Evolutionary conservation across 2,888 invertebrate species (phyloP).

Genomic region (Thelaira solivaga): DNA sequence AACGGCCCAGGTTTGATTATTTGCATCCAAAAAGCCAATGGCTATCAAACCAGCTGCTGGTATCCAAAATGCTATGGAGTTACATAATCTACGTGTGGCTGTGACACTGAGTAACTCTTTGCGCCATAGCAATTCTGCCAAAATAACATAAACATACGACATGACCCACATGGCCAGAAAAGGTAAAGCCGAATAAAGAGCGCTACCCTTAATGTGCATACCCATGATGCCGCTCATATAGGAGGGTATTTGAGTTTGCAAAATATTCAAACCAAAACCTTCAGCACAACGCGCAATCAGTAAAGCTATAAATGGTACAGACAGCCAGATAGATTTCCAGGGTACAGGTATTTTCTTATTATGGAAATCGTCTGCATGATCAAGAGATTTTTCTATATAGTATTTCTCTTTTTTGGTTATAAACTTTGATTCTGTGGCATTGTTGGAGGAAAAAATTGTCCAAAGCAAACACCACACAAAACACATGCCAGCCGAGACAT

Average conservation of each 20-base stretch:
- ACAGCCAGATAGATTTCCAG: constrained; percentile 82
- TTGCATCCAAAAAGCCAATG: constrained; percentile 77
- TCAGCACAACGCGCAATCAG: constrained; percentile 81
- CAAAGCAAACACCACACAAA: constrained; percentile 79
- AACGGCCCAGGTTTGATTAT: constrained; percentile 75
- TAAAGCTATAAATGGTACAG: constrained; percentile 80
- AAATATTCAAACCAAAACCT: constrained; percentile 84
- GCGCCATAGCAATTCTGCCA: constrained; percentile 77
- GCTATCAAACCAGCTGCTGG: constrained; percentile 79
- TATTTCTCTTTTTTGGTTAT: constrained; percentile 79
- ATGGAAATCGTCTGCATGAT: constrained; percentile 57
- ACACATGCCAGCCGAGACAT: constrained; percentile 79
- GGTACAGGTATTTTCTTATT: constrained; percentile 78
- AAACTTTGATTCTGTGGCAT: constrained; percentile 79
- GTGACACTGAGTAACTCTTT: constrained; percentile 74
- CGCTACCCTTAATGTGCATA: constrained; percentile 80
- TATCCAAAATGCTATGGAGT: constrained; percentile 75
- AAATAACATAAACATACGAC: constrained; percentile 76
- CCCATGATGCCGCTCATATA: constrained; percentile 81
- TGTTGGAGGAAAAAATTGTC: constrained; percentile 79
- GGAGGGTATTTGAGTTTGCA: constrained; percentile 82
- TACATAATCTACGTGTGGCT: constrained; percentile 69
- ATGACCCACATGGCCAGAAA: constrained; percentile 77
- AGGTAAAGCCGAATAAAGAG: constrained; percentile 77
- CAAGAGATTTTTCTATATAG: constrained; percentile 80